Evolutionary conservation across 2,113 vertebrate genomes (phyloP).

Genomic region (Lamprotornis superbus): DNA sequence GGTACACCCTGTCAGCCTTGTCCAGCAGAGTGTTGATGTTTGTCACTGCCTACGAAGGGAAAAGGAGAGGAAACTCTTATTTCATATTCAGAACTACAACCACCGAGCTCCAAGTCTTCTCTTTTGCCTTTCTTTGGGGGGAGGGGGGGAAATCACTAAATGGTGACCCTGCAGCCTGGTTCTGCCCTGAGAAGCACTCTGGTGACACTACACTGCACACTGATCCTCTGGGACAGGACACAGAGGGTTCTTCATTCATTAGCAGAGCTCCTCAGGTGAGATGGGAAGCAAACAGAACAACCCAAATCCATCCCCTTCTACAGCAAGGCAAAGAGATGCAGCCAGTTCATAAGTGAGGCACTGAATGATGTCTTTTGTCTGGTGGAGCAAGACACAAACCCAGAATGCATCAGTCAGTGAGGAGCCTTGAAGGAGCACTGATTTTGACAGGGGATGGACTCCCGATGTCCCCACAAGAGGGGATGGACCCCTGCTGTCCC

Average conservation of each 20-base stretch:
- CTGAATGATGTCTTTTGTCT: background rate
- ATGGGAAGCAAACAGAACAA: background rate
- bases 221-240: background rate
- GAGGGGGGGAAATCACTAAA: background rate
- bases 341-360: background rate
- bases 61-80: background rate
- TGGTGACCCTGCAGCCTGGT: background rate
- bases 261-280: background rate
- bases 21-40: constrained; percentile 97
- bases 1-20: constrained; percentile 97
- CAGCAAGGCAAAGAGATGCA: background rate
- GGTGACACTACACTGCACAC: background rate
- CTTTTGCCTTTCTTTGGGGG: background rate
- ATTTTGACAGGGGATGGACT: background rate
- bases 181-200: background rate
- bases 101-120: background rate
- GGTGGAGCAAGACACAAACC: background rate
- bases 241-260: background rate
- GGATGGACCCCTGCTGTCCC: background rate
- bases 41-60: constrained; percentile 85
- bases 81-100: background rate
- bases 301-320: background rate
- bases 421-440: background rate
- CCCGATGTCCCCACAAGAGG: background rate
- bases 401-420: background rate